Percentiles rank a stretch among this genome's conserved stretches.
phyloP scores from a whole-genome alignment of 2,113 vertebrate genomes.

The Tetrao urogallus region DNA sequence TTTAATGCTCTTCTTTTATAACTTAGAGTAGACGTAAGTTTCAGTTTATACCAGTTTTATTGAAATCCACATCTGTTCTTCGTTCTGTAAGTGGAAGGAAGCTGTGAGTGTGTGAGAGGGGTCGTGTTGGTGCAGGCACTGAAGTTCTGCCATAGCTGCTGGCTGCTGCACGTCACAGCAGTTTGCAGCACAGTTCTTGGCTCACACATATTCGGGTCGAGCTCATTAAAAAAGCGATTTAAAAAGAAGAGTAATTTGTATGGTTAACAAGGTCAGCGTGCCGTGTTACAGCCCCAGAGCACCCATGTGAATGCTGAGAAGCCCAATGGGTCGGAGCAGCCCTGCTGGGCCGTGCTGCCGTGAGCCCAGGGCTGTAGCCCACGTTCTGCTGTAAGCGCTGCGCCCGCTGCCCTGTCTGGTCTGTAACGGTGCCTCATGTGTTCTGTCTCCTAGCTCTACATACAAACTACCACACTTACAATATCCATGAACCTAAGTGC shows the following conservation, averaged over 20 bases:
- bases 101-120: fast-evolving
- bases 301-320: neutral
- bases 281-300: neutral
- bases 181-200: neutral
- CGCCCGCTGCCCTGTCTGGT: conserved; percentile 25
- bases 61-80: neutral
- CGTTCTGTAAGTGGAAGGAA: neutral
- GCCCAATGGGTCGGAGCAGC: too few relatives aligned
- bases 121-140: fast-evolving
- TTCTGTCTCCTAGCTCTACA: conserved; percentile 89
- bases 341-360: neutral
- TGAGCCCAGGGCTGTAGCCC: neutral
- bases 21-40: neutral
- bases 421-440: conserved; percentile 73
- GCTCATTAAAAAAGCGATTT: neutral
- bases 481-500: conserved; percentile 99
- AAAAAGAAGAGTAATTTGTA: neutral
- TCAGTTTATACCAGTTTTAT: neutral
- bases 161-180: fast-evolving
- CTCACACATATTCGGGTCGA: fast-evolving
- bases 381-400: neutral
- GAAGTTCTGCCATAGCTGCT: fast-evolving
- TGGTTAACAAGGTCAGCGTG: too few relatives aligned
- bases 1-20: neutral
- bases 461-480: conserved; percentile 96